These are phyloP conservation scores for Stomatorhinus ivindoensis DNA, from an alignment of 2,113 vertebrate genomes.

Conservation along the genomic window DNA sequence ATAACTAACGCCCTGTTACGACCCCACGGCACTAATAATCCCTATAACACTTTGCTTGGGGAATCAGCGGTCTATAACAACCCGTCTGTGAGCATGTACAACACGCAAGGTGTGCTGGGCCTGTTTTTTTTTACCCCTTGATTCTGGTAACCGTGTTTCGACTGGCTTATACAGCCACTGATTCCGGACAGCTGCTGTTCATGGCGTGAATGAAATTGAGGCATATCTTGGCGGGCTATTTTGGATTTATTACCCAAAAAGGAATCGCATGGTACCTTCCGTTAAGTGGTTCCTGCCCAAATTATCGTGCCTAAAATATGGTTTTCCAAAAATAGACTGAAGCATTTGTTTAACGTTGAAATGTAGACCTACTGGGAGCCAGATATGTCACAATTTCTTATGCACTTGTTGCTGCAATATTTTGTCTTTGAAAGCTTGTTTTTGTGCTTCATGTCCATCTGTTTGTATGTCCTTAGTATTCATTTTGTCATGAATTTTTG, in stretches of 20 bases:
- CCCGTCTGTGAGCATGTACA: constrained; percentile 99
- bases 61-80: constrained; percentile 99
- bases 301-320: neutral
- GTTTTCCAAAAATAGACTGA: neutral
- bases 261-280: neutral
- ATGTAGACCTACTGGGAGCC: constrained; percentile 38
- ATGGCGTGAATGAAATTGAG: constrained; percentile 19
- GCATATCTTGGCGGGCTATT: constrained; percentile 35
- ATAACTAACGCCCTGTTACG: constrained; percentile 99
- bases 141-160: constrained; percentile 39
- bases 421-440: constrained; percentile 4
- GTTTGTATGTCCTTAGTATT: constrained; percentile 19
- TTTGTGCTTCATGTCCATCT: constrained; percentile 10
- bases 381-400: constrained; percentile 24
- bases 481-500: constrained; percentile 19
- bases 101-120: constrained; percentile 95
- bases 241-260: neutral
- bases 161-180: constrained; percentile 31
- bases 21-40: constrained; percentile 99
- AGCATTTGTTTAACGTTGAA: neutral
- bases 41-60: constrained; percentile 99
- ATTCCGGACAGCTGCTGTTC: constrained; percentile 27
- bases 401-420: constrained; percentile 18
- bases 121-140: constrained; percentile 47
- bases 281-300: neutral